These are phyloP conservation scores for Adoxophyes honmai DNA, from an alignment of 1,140 invertebrate species.

Conservation along the genomic window DNA sequence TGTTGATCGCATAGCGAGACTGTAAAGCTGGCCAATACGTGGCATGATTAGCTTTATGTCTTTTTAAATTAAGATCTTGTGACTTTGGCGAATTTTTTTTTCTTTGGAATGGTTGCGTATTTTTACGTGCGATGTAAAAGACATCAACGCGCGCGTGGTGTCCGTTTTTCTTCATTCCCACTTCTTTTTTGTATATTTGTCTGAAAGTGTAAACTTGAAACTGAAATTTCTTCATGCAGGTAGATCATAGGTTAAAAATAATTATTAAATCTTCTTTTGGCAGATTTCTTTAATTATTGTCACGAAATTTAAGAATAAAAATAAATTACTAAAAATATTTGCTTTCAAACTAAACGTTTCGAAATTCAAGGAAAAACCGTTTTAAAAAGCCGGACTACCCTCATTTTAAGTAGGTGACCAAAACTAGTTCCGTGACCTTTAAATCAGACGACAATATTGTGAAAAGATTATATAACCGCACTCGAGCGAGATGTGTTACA, in stretches of 20 bases:
- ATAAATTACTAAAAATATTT: no score
- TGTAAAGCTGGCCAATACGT: constrained; percentile 9
- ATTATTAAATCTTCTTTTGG: no score
- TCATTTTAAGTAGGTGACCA: neutral
- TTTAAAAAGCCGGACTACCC: no score
- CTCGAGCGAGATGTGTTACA: neutral
- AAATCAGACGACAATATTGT: constrained; percentile 4
- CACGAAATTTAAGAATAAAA: no score
- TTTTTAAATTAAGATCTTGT: neutral
- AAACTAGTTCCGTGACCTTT: constrained; percentile 9
- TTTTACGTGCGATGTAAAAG: constrained; percentile 6
- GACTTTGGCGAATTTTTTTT: constrained; percentile 8
- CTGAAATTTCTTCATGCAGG: no score
- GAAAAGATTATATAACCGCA: constrained; percentile 10
- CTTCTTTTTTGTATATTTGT: no score
- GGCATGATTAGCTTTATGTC: neutral
- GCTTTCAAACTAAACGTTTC: no score
- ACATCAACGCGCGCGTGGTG: constrained; percentile 16
- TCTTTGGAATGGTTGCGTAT: constrained; percentile 14
- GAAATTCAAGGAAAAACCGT: no score
- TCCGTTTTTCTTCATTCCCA: no score
- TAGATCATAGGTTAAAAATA: no score
- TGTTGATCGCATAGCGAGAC: constrained; percentile 10
- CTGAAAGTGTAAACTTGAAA: no score
- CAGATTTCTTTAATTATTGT: no score